Conservation (phyloP, 2,888 invertebrate species). For the Harmothoe impar region DNA sequence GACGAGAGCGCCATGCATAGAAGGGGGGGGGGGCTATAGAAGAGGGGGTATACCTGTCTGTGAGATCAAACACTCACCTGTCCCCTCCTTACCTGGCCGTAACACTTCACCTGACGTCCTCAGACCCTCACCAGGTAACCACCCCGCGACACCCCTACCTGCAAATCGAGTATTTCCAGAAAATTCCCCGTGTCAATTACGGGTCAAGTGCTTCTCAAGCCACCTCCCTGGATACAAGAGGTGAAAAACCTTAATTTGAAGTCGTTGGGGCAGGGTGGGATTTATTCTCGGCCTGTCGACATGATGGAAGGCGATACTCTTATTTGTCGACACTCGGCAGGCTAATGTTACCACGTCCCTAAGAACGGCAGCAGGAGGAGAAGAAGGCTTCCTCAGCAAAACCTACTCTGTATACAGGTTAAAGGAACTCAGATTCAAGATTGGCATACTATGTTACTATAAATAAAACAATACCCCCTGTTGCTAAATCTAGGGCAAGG, state of each 20-base stretch:
- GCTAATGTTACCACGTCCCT: not conserved
- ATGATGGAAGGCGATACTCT: not conserved
- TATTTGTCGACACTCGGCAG: not conserved
- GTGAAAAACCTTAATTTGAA: conserved; percentile 38
- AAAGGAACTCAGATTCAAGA: not conserved
- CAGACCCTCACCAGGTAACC: not conserved
- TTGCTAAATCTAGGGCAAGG: not conserved
- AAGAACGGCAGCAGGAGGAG: not conserved
- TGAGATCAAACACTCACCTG: conserved; percentile 22
- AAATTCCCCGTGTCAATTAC: conserved; percentile 42
- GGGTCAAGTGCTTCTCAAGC: not conserved
- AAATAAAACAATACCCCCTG: not conserved
- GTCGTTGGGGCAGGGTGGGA: conserved; percentile 6
- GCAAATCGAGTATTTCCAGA: conserved; percentile 35
- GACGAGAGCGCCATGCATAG: not conserved
- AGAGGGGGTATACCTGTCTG: not conserved
- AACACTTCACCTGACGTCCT: conserved; percentile 29
- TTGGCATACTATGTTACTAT: not conserved
- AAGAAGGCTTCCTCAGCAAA: not conserved
- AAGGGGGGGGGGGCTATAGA: not conserved
- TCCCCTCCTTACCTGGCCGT: not conserved
- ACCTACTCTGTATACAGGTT: not conserved
- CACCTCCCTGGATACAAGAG: not conserved
- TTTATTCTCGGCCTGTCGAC: conserved; percentile 6
- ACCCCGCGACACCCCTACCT: not conserved